Conservation (phyloP, 2,888 invertebrate species). For the Diogma glabrata region DNA sequence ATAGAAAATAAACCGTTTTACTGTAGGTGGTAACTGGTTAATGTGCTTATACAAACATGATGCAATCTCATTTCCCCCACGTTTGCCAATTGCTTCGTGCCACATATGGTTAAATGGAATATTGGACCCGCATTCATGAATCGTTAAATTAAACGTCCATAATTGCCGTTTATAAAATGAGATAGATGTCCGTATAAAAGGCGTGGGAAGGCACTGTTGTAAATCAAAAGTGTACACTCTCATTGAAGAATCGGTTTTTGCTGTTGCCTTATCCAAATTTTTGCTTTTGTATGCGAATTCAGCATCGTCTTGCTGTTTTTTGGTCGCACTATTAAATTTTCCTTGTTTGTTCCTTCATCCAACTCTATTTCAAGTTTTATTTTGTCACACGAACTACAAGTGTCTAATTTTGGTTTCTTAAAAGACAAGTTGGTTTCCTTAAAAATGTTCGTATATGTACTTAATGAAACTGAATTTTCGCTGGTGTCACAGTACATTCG, state of each 20-base stretch:
- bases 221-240: not conserved
- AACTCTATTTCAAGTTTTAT: not conserved
- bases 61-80: not conserved
- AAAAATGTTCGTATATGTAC: not conserved
- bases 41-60: not conserved
- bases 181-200: not conserved
- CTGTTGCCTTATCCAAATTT: not conserved
- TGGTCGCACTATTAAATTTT: not conserved
- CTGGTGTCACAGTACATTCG: not conserved
- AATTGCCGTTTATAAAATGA: not conserved
- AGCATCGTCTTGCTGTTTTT: not conserved
- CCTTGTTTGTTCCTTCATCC: not conserved
- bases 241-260: not conserved
- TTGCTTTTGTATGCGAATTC: not conserved
- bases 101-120: not conserved
- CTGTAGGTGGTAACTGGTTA: not conserved
- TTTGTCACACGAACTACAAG: not conserved
- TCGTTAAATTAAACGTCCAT: not conserved
- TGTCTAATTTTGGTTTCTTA: constrained; percentile 5
- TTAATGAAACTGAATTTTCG: not conserved
- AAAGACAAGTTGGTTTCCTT: not conserved
- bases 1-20: not conserved
- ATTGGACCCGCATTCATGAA: not conserved
- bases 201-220: constrained; percentile 1
- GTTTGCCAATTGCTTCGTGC: not conserved